These are phyloP conservation scores for Tillus elongatus DNA, from an alignment of 2,888 invertebrate genomes.

Conservation along the genomic window DNA sequence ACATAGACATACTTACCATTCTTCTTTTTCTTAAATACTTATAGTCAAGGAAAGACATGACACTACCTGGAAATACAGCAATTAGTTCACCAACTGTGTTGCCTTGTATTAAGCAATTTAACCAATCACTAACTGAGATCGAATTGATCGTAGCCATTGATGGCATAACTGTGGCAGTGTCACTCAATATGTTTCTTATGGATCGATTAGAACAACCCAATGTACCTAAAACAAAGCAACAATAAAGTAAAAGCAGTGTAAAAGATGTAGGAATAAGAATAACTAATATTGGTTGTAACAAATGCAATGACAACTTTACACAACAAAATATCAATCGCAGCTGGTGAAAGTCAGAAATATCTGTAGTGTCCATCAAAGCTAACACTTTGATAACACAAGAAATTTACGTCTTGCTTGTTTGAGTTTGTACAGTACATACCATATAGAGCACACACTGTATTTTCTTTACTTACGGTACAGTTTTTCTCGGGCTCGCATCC, in stretches of 20 bases:
- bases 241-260: neutral
- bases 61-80: conserved; percentile 36
- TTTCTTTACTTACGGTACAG: no score
- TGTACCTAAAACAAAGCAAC: neutral
- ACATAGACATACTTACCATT: neutral
- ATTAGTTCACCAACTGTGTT: conserved; percentile 46
- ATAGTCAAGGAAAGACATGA: conserved; percentile 1
- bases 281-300: no score
- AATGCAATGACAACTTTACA: no score
- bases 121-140: conserved; percentile 44
- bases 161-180: conserved; percentile 31
- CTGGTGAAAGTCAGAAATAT: no score
- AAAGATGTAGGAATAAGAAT: no score
- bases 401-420: no score
- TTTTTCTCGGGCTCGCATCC: no score
- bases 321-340: no score
- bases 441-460: no score
- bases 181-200: conserved; percentile 22
- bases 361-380: no score
- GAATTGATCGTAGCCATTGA: conserved; percentile 38
- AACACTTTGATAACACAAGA: no score
- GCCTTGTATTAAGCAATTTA: conserved; percentile 45
- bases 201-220: conserved; percentile 14
- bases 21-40: neutral
- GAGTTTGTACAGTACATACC: no score